These are phyloP conservation scores for Phortica okadai DNA, from an alignment of 2,888 invertebrate genomes.

Conservation along the genomic window DNA sequence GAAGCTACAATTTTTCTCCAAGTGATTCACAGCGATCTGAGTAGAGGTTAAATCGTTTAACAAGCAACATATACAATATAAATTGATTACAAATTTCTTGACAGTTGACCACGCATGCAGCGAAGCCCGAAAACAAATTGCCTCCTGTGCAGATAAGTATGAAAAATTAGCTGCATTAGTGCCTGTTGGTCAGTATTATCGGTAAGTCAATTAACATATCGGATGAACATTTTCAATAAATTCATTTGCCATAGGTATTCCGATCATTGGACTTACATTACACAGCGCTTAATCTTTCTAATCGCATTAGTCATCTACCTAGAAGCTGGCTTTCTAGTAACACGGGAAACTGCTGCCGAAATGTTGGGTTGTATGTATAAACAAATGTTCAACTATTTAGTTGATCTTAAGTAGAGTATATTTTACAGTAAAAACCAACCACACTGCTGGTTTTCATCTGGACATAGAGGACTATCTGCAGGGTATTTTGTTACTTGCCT, in stretches of 20 bases:
- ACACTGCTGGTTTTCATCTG: constrained; percentile 88
- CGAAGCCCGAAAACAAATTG: constrained; percentile 82
- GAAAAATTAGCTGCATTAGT: constrained; percentile 81
- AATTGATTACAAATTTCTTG: not conserved
- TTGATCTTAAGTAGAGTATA: not conserved
- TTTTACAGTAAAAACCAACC: constrained; percentile 80
- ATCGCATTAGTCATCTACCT: constrained; percentile 88
- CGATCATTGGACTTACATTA: constrained; percentile 91
- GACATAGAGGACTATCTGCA: constrained; percentile 94
- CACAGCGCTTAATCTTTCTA: constrained; percentile 87
- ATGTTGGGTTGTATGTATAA: constrained; percentile 84
- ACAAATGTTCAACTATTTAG: not conserved
- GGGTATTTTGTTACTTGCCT: constrained; percentile 88
- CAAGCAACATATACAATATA: not conserved
- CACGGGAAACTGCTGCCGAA: constrained; percentile 85
- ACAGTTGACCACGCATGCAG: constrained; percentile 81
- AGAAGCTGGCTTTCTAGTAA: constrained; percentile 85
- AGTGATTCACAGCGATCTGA: constrained; percentile 86
- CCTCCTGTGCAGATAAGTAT: constrained; percentile 82
- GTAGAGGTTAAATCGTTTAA: constrained; percentile 79
- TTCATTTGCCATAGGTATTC: constrained; percentile 80
- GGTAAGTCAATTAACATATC: constrained; percentile 75
- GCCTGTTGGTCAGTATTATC: constrained; percentile 88
- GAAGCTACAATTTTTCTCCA: constrained; percentile 89
- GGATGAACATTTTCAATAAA: not conserved